Conservation (phyloP, 2,113 vertebrate genomes). For the Bucco capensis region DNA sequence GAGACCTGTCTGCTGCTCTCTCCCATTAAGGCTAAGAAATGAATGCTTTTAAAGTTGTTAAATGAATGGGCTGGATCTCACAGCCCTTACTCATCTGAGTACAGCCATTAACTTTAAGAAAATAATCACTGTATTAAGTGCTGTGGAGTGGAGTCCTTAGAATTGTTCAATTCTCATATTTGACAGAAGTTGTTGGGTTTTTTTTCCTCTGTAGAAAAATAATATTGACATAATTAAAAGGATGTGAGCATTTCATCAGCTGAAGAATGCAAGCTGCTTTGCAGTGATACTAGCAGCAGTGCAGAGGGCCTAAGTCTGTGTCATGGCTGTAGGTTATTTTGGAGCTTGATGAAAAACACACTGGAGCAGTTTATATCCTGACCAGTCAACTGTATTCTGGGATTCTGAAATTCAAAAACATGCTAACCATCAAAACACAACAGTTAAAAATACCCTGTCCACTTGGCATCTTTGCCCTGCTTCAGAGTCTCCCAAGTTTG, state of each 20-base stretch:
- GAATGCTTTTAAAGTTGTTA: constrained; percentile 44
- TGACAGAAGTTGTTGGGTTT: not conserved
- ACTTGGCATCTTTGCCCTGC: constrained; percentile 39
- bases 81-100: constrained; percentile 9
- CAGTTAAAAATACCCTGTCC: constrained; percentile 61
- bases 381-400: constrained; percentile 58
- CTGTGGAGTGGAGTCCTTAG: not conserved
- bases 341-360: constrained; percentile 74
- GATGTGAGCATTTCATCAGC: constrained; percentile 57
- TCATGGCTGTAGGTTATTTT: constrained; percentile 70
- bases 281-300: constrained; percentile 55
- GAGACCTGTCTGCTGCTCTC: constrained; percentile 24
- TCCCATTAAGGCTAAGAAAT: constrained; percentile 40
- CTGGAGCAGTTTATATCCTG: constrained; percentile 52
- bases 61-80: constrained; percentile 45
- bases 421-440: constrained; percentile 68
- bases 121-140: constrained; percentile 50
- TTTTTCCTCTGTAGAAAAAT: constrained; percentile 21
- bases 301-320: not conserved
- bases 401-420: constrained; percentile 69
- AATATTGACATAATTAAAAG: constrained; percentile 45
- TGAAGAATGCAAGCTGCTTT: constrained; percentile 50
- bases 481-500: constrained; percentile 24
- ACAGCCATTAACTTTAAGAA: constrained; percentile 44
- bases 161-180: constrained; percentile 39